Percentiles rank a stretch among this genome's conserved stretches.
Evolutionary conservation across 1,140 invertebrate species (phyloP).

Genomic region (Pseudachorutes palmiensis): DNA sequence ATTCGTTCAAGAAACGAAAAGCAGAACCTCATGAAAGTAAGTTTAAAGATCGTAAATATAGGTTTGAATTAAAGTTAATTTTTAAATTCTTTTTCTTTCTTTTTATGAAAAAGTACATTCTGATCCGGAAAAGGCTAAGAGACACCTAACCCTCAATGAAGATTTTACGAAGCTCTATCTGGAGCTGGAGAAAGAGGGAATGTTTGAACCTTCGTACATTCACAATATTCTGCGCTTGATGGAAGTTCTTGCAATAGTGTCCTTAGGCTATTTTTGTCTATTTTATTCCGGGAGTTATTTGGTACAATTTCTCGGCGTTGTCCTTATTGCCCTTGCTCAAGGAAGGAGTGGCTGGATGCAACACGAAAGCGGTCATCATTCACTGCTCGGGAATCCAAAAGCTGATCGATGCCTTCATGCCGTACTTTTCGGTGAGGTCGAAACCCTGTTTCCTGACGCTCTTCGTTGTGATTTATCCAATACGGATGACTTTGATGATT

Average conservation of each 20-base stretch:
- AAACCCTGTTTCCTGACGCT: neutral
- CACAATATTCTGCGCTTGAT: slow-evolving; percentile 21
- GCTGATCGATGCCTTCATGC: slow-evolving; percentile 13
- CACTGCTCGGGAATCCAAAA: slow-evolving; percentile 20
- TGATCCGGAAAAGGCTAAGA: slow-evolving; percentile 17
- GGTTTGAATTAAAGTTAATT: neutral
- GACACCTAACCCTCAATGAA: slow-evolving; percentile 26
- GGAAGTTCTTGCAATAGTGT: slow-evolving; percentile 20
- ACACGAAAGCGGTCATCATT: slow-evolving; percentile 21
- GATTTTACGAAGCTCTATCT: slow-evolving; percentile 35
- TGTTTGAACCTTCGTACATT: slow-evolving; percentile 25
- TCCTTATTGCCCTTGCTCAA: neutral
- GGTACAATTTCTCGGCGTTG: slow-evolving; percentile 24
- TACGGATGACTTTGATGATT: neutral
- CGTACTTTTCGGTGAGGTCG: slow-evolving; percentile 6
- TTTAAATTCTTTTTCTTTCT: neutral
- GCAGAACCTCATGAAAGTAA: slow-evolving; percentile 24
- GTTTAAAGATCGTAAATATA: too few relatives aligned
- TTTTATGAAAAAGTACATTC: neutral
- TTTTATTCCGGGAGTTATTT: slow-evolving; percentile 13
- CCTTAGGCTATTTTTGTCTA: slow-evolving; percentile 18
- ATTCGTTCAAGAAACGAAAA: slow-evolving; percentile 19
- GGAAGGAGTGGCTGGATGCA: slow-evolving; percentile 14
- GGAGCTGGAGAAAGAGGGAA: slow-evolving; percentile 32
- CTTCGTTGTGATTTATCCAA: neutral